These are phyloP conservation scores for Tenebrosternarchus preto DNA, from an alignment of 2,113 vertebrate species.

Conservation along the genomic window DNA sequence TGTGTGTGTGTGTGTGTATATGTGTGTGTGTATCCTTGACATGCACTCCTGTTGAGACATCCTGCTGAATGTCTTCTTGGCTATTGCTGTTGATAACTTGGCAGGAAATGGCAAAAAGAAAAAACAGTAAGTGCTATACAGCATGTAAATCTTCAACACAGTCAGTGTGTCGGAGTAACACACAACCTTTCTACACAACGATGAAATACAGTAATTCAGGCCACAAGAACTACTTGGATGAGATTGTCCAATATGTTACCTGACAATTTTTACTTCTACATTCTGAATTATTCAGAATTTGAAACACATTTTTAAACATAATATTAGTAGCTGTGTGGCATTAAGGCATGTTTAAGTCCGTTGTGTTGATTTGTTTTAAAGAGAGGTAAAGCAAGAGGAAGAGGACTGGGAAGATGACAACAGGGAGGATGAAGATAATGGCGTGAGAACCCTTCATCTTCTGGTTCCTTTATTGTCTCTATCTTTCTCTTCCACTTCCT, in stretches of 20 bases:
- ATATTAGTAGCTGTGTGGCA: not conserved
- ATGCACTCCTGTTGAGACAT: constrained; percentile 64
- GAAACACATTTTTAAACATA: not conserved
- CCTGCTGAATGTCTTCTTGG: constrained; percentile 78
- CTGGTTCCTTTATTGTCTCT: not conserved
- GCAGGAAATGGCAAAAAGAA: constrained; percentile 71
- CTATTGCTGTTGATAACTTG: constrained; percentile 78
- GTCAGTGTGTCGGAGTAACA: not conserved
- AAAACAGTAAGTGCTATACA: constrained; percentile 64
- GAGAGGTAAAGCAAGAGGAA: constrained; percentile 51
- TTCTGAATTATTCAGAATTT: not conserved
- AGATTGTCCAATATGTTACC: not conserved
- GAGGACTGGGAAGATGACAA: constrained; percentile 59
- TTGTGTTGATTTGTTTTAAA: constrained; percentile 39
- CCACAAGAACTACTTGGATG: not conserved
- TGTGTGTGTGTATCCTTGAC: constrained; percentile 49
- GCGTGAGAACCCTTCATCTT: constrained; percentile 17
- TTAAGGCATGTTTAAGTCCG: not conserved
- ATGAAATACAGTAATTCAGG: too few species aligned
- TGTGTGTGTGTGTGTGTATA: too few species aligned
- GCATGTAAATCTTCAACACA: too few species aligned
- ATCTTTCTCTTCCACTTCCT: not conserved
- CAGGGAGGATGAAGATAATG: constrained; percentile 54
- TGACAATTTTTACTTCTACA: not conserved
- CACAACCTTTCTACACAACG: not conserved